Percentiles rank a stretch among this genome's conserved stretches.
Evolutionary conservation across 2,113 vertebrate species (phyloP).

Genomic region (Ariopsis seemanni): DNA sequence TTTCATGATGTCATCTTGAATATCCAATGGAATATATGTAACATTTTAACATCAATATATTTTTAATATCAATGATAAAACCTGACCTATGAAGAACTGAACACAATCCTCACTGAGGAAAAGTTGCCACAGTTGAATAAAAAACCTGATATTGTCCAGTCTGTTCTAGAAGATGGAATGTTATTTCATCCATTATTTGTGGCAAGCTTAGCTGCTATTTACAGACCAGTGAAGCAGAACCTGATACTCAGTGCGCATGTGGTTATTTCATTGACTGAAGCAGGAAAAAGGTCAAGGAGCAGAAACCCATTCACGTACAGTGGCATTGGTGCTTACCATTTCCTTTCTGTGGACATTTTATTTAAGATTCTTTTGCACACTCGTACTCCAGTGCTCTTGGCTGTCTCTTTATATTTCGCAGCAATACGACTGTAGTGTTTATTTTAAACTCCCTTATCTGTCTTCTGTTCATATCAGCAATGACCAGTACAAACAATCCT

Average conservation of each 20-base stretch:
- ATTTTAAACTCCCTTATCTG: background rate
- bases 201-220: conserved; percentile 17
- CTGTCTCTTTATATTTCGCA: background rate
- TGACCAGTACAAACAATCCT: background rate
- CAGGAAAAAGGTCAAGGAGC: conserved; percentile 14
- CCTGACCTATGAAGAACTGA: background rate
- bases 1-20: background rate
- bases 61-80: background rate
- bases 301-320: background rate
- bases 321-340: background rate
- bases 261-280: conserved; percentile 6
- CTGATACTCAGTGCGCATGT: background rate
- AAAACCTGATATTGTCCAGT: background rate
- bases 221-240: conserved; percentile 31
- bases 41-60: background rate
- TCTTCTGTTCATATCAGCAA: background rate
- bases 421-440: background rate
- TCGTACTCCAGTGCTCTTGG: background rate
- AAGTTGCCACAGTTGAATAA: background rate
- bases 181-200: conserved; percentile 7
- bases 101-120: background rate
- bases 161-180: conserved; percentile 1
- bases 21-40: background rate
- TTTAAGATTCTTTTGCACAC: too few relatives aligned
- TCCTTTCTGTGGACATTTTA: background rate